Conservation (phyloP, 2,113 vertebrate genomes). For the Clarias macrocephalus region DNA sequence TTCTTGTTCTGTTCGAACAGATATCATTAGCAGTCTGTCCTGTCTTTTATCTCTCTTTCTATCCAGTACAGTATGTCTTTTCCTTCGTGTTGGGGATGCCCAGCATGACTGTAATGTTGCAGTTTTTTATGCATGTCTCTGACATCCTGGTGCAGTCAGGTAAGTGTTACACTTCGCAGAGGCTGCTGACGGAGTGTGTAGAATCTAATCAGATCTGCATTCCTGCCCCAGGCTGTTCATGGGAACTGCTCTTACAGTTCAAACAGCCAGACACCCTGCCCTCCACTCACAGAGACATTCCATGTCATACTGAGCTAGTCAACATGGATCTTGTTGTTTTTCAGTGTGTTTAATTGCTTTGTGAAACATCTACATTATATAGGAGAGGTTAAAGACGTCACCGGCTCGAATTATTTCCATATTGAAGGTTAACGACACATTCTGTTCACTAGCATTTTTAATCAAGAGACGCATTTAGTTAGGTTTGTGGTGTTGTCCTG, state of each 20-base stretch:
- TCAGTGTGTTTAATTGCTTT: neutral
- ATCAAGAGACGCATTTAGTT: neutral
- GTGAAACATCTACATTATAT: neutral
- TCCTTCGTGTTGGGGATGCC: neutral
- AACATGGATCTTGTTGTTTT: neutral
- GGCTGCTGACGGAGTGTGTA: constrained; percentile 31
- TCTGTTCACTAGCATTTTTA: neutral
- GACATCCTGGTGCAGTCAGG: constrained; percentile 56
- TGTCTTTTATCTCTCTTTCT: neutral
- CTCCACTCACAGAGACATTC: neutral
- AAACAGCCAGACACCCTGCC: constrained; percentile 32
- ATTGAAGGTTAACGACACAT: neutral
- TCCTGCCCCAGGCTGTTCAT: constrained; percentile 39
- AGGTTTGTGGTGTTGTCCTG: neutral
- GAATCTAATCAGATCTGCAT: constrained; percentile 52
- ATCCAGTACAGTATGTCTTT: neutral
- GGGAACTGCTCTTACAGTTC: constrained; percentile 45
- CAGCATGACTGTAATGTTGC: neutral
- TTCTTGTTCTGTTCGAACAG: constrained; percentile 28
- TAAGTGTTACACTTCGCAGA: constrained; percentile 49
- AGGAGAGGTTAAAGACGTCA: neutral
- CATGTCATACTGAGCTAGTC: neutral
- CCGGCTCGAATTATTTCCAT: neutral
- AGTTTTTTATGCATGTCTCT: neutral
- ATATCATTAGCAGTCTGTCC: constrained; percentile 11